These are phyloP conservation scores for Zaprionus tsacasi DNA, from an alignment of 1,140 invertebrate genomes.

Conservation along the genomic window DNA sequence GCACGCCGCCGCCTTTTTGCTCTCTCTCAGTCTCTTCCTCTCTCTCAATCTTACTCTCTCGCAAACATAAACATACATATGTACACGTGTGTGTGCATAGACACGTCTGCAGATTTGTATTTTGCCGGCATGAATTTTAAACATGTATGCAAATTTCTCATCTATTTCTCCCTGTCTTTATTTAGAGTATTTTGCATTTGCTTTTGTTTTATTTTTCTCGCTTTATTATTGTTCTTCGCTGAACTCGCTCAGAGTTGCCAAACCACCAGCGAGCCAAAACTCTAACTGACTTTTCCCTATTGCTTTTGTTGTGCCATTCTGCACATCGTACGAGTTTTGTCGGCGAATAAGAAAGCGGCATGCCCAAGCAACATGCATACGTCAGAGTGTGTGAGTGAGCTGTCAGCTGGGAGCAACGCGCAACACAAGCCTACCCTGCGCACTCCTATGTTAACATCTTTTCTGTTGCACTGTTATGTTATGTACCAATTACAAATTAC, in stretches of 20 bases:
- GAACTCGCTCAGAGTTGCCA: constrained; percentile 13
- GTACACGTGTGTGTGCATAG: not conserved
- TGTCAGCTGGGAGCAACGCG: constrained; percentile 12
- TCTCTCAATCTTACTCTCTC: not conserved
- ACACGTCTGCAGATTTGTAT: not conserved
- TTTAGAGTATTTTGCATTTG: not conserved
- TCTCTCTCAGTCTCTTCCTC: not conserved
- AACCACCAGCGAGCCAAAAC: constrained; percentile 5
- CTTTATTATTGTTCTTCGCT: not conserved
- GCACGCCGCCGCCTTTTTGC: constrained; percentile 2
- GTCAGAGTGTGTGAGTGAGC: constrained; percentile 27
- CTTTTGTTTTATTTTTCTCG: not conserved
- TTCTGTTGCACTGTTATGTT: constrained; percentile 59
- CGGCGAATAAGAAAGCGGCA: constrained; percentile 71
- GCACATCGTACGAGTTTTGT: constrained; percentile 76
- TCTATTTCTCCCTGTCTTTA: not conserved
- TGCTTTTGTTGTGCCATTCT: constrained; percentile 61
- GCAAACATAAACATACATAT: constrained; percentile 58
- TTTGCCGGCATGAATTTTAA: not conserved
- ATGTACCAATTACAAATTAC: too few species aligned
- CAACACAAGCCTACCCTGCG: not conserved
- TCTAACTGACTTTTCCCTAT: constrained; percentile 49
- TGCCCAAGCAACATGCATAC: constrained; percentile 17
- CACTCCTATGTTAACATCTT: constrained; percentile 45
- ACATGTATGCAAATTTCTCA: not conserved